These are phyloP conservation scores for Nasalis larvatus DNA, from an alignment of 2,113 vertebrate genomes.

Conservation along the genomic window DNA sequence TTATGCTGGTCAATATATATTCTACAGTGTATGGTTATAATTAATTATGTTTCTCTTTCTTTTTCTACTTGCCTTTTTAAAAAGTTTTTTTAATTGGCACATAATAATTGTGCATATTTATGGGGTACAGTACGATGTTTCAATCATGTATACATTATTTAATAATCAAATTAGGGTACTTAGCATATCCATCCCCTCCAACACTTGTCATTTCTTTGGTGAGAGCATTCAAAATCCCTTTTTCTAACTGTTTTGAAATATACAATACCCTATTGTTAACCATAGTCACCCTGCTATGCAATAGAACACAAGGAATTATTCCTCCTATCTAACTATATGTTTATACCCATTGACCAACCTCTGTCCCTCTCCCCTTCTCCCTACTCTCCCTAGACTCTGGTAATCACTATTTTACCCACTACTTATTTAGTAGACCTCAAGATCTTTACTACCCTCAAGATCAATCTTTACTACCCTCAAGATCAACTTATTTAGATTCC, in stretches of 20 bases:
- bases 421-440: neutral
- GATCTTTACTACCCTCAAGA: too few relatives aligned
- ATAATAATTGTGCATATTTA: neutral
- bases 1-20: neutral
- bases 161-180: neutral
- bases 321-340: neutral
- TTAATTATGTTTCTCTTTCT: neutral
- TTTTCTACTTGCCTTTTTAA: neutral
- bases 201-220: neutral
- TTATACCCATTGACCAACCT: neutral
- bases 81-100: neutral
- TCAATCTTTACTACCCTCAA: neutral
- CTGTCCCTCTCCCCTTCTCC: neutral
- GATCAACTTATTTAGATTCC: neutral
- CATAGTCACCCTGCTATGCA: neutral
- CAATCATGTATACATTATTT: neutral
- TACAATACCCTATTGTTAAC: neutral
- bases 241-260: neutral
- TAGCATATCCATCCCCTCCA: neutral
- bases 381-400: neutral
- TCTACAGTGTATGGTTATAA: neutral
- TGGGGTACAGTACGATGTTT: neutral
- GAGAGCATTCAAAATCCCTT: neutral
- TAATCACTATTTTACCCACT: neutral
- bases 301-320: neutral